Conservation (phyloP, 1,140 invertebrate species). For the Cheumatopsyche charites region DNA sequence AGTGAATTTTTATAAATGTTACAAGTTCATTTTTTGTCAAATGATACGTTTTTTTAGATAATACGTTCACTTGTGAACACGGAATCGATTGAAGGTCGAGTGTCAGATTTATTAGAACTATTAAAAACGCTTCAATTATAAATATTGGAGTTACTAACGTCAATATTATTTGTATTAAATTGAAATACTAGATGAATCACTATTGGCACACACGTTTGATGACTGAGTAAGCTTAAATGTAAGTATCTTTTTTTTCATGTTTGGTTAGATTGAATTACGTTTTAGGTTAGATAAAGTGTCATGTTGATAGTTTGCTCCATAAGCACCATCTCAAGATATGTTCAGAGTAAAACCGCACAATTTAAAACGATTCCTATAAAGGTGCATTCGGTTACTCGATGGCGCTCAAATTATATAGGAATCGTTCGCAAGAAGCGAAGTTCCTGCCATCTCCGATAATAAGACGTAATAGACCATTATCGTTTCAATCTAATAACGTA, state of each 20-base stretch:
- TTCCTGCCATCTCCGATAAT: constrained; percentile 7
- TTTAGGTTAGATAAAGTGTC: no score
- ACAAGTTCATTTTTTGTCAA: not conserved
- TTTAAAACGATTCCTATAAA: no score
- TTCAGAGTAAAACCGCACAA: not conserved
- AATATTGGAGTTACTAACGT: not conserved
- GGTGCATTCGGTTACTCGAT: not conserved
- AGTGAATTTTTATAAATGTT: not conserved
- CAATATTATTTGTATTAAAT: no score
- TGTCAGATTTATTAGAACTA: constrained; percentile 5
- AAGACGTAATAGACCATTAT: constrained; percentile 9
- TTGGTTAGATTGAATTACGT: no score
- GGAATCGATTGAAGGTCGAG: constrained; percentile 19
- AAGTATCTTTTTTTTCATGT: no score
- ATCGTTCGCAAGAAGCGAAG: not conserved
- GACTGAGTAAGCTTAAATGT: no score
- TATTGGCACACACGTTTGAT: no score
- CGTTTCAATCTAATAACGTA: not conserved
- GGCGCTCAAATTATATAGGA: constrained; percentile 1
- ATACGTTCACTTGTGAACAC: constrained; percentile 21
- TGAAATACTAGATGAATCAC: no score
- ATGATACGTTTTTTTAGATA: not conserved
- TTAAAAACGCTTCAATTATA: not conserved
- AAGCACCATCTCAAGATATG: no score
- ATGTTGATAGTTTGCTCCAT: no score